Evolutionary conservation across 2,888 invertebrate genomes (phyloP).

Genomic region (Parnassius glacialis): DNA sequence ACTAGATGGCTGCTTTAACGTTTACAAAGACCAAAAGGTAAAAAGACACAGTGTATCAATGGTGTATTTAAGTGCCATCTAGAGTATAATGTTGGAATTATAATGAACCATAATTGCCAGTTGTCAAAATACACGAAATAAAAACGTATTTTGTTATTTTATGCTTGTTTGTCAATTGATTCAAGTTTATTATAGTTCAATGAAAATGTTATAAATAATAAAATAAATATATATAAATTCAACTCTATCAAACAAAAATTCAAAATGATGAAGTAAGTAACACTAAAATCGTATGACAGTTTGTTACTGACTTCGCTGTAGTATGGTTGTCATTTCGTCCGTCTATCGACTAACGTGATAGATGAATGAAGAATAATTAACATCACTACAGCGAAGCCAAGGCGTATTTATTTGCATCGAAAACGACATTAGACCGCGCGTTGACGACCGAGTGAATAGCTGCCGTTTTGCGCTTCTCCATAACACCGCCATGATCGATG

Average conservation of each 20-base stretch:
- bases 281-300: slow-evolving; percentile 56
- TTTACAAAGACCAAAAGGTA: too few species aligned
- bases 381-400: slow-evolving; percentile 61
- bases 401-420: slow-evolving; percentile 43
- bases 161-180: too few species aligned
- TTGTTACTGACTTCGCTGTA: slow-evolving; percentile 77
- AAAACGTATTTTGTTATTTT: too few species aligned
- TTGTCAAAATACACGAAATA: too few species aligned
- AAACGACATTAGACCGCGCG: slow-evolving; percentile 48
- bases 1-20: background rate
- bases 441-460: slow-evolving; percentile 44
- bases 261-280: slow-evolving; percentile 31
- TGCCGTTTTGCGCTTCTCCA: slow-evolving; percentile 44
- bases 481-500: slow-evolving; percentile 77
- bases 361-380: slow-evolving; percentile 76
- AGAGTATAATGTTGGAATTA: too few species aligned
- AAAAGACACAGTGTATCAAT: too few species aligned
- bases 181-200: too few species aligned
- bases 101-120: too few species aligned
- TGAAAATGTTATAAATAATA: background rate
- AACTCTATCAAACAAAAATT: background rate
- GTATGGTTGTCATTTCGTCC: slow-evolving; percentile 77
- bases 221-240: background rate
- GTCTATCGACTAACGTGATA: slow-evolving; percentile 71
- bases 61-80: too few species aligned